Evolutionary conservation across 2,797 vertebrate genomes (phyloP), one percentile per base, ranked within the genome.

Genomic region (Pangasius sanitwongsei): DNA sequence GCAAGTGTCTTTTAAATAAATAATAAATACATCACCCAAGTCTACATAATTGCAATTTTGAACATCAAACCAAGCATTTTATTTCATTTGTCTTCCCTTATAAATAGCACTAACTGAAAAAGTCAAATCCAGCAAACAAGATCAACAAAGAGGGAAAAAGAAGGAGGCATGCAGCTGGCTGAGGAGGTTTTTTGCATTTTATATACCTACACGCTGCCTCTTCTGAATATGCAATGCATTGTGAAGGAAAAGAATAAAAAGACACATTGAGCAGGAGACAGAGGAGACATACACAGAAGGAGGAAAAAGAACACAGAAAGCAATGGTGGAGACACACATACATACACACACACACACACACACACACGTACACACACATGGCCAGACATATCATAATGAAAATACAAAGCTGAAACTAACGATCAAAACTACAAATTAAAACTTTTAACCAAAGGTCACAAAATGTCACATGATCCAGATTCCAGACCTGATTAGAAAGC

Each of bases 211-310:
- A 91, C 94, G 94, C 94, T 95, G 96, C 94, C 94, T 89, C 95
- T 92, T 93, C 94, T 92, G 94, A 95, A 95, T 95, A 92, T 95
- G 95, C 95, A 96, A 94, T 94, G 95, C 95, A 93, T 93, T 95
- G 95, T 93, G 93, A 94, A 95, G 94, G 95, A 95, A 96, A 95
- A 94, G 94, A 95, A 95, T 92, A 95, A 93, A 95, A 82, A 96
- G 92, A 94, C 88, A 95, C 93, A 95, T 94, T 96, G 95, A 96
- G 95, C 93, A 89, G 94, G 94, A 87, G 92, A 96, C 95, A 94
- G 93, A 93, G 93, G 92, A 93, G 90, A 94, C 86, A 90, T 70
- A 87, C n/a, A 89, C 65, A 81, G 31, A 81, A 72, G 87, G 48
- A 77, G 80, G 87, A 80, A 80, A 83, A 23, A 83, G 11, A 89